These are phyloP conservation scores for Pangasius mekongensis DNA, from an alignment of 2,797 vertebrate species.

Conservation along the genomic window DNA sequence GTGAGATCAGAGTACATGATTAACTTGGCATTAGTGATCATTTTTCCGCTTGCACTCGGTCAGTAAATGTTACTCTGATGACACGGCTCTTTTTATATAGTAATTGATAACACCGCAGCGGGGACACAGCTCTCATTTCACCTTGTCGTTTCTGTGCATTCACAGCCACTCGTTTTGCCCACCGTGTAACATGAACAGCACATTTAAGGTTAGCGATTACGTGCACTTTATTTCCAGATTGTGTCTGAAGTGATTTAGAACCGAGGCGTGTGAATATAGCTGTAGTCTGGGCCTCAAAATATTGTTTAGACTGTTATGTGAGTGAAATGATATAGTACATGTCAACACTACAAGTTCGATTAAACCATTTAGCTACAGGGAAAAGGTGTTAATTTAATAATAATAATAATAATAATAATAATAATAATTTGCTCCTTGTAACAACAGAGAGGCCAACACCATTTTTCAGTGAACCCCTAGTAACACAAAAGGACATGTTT, in stretches of 20 bases:
- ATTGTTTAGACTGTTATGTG: background rate
- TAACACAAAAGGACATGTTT: background rate
- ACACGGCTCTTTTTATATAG: background rate
- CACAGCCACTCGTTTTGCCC: background rate
- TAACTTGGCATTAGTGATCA: background rate
- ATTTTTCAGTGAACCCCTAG: background rate
- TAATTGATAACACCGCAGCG: background rate
- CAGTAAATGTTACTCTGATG: slow-evolving; percentile 2
- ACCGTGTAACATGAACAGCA: no score
- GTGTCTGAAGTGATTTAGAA: background rate
- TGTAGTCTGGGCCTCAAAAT: background rate
- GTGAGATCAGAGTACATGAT: background rate
- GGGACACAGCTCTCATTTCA: background rate
- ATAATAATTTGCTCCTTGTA: background rate
- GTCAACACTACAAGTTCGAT: background rate
- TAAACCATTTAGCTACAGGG: background rate
- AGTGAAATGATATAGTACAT: background rate
- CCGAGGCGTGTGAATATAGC: background rate
- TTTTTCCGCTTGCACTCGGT: background rate
- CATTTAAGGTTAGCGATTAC: background rate
- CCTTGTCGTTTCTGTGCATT: background rate
- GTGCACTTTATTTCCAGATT: background rate
- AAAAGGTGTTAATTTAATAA: background rate
- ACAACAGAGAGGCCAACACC: background rate
- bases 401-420: background rate